Base-by-base conservation (phyloP, 2,888 invertebrate genomes). In the Tuberolachnus salignus region DNA sequence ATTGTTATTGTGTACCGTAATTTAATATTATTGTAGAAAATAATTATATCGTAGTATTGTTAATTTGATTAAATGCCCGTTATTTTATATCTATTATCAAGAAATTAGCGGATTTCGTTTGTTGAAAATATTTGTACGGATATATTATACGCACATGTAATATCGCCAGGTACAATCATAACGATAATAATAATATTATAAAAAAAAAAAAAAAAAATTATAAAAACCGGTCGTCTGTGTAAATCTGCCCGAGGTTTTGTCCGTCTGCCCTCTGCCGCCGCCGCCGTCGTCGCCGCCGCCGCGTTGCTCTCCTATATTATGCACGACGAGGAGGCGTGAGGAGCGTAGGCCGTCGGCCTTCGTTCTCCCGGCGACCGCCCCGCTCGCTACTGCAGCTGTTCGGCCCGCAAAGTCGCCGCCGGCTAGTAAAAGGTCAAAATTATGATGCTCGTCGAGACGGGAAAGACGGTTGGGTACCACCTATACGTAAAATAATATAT, bases 281-380 rank as follows among this genome's bases (percentile, higher is more conserved):
- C 44, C 10, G 63, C 63, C n/a, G n/a, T n/a, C n/a, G n/a, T n/a
- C n/a, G n/a, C n/a, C n/a, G n/a, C n/a, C 34, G 34, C 3, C 6
- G 61, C 26, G 23, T 21, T 21, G 19, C 34, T 44, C 44, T 44
- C 34, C n/a, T 64, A 64, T 63, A n/a, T n/a, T n/a, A 70, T 72
- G 53, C 14, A 64, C 59, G 34, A 61, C 8, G 63, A 73, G 26
- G 63, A 63, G 73, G 73, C 73, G 73, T 63, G 73, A 73, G 73
- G 73, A 73, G 73, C 73, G 73, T 73, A 63, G 73, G 73, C 63
- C 51, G 73, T 73, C 42, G 73, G 73, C 73, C 71, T 72, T 72
- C 72, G 16, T 51, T 63, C 63, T 53, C 51, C 16, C 63, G 51
- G 63, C 61, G 34, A 61, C 51, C 49, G 34, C 71, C 59, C 59